Evolutionary conservation across 1,140 invertebrate genomes (phyloP).

Genomic region (Latrodectus geometricus): DNA sequence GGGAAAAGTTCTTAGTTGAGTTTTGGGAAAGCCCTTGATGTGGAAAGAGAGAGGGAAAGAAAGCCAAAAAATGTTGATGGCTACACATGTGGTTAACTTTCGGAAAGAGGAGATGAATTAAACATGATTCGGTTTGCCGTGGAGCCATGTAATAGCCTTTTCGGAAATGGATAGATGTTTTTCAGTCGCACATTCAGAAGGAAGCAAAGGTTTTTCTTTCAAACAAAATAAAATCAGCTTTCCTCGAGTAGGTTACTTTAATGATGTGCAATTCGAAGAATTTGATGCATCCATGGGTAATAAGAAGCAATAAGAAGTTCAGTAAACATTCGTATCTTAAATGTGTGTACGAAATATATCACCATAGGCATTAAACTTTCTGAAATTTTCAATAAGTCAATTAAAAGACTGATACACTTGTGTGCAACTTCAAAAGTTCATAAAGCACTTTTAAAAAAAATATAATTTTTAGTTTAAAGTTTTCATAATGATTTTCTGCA

Average conservation of each 20-base stretch:
- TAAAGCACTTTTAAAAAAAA: too few species aligned
- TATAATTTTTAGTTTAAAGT: too few species aligned
- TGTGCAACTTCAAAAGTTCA: too few species aligned
- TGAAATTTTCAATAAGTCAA: too few species aligned
- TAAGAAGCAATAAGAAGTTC: neutral
- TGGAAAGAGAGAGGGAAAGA: neutral
- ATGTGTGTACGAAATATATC: too few species aligned
- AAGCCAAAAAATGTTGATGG: neutral
- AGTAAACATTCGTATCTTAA: too few species aligned
- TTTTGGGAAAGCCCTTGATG: neutral
- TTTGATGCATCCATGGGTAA: neutral
- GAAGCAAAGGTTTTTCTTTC: neutral
- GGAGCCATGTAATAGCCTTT: neutral
- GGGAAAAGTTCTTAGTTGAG: conserved; percentile 26
- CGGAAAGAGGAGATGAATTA: neutral
- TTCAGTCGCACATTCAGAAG: neutral
- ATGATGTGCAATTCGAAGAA: neutral
- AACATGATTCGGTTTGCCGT: neutral
- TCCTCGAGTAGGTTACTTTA: neutral
- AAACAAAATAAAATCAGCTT: neutral
- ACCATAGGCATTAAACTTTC: too few species aligned
- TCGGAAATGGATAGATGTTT: neutral
- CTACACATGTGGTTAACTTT: neutral
- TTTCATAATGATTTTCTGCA: too few species aligned
- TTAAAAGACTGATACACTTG: too few species aligned